Percentiles rank a stretch among this genome's conserved stretches.
Conservation (phyloP, 2,113 vertebrate species). For the Myiopsitta monachus region DNA sequence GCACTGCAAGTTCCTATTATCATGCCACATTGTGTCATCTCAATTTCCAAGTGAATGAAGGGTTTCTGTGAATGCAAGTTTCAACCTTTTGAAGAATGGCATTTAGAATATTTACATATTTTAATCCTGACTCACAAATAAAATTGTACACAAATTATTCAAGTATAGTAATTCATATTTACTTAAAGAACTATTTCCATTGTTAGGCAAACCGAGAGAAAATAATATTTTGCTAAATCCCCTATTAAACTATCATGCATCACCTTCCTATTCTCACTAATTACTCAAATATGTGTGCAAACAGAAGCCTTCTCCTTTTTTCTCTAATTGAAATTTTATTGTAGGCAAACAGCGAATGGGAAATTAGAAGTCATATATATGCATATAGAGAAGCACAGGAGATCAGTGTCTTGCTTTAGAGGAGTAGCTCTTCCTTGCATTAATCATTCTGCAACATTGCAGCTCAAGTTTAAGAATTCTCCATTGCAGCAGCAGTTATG, state of each 20-base stretch:
- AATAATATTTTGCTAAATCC: constrained; percentile 53
- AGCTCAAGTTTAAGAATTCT: not conserved
- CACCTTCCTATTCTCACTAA: constrained; percentile 47
- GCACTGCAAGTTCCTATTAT: not conserved
- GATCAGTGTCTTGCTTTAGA: not conserved
- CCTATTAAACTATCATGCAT: constrained; percentile 38
- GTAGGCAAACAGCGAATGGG: constrained; percentile 47
- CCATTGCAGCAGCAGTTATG: not conserved
- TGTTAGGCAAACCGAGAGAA: constrained; percentile 1
- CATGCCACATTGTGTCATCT: not conserved
- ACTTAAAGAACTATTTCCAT: not conserved
- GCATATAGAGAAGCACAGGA: not conserved
- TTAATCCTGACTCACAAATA: not conserved
- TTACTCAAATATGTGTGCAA: constrained; percentile 34
- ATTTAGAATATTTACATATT: constrained; percentile 6
- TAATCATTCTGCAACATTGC: not conserved
- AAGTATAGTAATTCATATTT: constrained; percentile 4
- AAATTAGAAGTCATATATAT: constrained; percentile 58
- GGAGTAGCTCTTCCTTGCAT: not conserved
- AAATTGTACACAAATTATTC: not conserved
- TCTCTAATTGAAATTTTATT: constrained; percentile 67
- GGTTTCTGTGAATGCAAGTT: not conserved
- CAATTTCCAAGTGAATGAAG: not conserved
- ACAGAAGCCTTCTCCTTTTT: constrained; percentile 38
- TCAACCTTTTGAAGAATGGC: not conserved